Conservation (phyloP, 2,888 invertebrate species). For the Amiota mariae region DNA sequence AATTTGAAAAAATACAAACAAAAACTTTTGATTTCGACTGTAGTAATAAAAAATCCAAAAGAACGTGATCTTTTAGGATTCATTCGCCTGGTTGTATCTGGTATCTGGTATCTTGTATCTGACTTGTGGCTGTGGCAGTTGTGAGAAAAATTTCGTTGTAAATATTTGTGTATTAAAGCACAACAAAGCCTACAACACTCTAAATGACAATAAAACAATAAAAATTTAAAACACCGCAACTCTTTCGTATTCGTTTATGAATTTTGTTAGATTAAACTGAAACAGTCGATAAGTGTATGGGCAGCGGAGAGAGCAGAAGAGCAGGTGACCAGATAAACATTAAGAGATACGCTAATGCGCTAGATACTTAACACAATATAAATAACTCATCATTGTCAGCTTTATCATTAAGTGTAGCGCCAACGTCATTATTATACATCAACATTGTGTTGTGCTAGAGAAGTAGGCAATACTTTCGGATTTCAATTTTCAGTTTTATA, state of each 20-base stretch:
- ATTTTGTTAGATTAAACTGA: no score
- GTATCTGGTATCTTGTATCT: not conserved
- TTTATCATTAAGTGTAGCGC: constrained; percentile 6
- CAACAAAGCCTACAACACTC: not conserved
- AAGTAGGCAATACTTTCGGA: not conserved
- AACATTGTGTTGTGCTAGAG: no score
- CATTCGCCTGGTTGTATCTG: not conserved
- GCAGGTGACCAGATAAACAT: no score
- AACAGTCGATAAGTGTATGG: no score
- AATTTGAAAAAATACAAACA: not conserved
- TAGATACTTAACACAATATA: not conserved
- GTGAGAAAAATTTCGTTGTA: not conserved
- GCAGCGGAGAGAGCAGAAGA: no score
- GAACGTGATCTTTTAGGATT: not conserved
- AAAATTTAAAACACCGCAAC: not conserved
- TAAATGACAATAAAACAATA: constrained; percentile 5
- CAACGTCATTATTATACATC: no score
- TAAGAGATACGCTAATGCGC: not conserved
- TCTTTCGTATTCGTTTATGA: no score
- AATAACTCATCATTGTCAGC: constrained; percentile 12
- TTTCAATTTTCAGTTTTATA: not conserved
- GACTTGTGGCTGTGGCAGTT: not conserved
- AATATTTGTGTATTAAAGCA: constrained; percentile 2
- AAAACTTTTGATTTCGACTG: not conserved
- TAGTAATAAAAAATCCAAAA: not conserved